Evolutionary conservation across 2,888 invertebrate species (phyloP).

Genomic region (Megamerina dolium): DNA sequence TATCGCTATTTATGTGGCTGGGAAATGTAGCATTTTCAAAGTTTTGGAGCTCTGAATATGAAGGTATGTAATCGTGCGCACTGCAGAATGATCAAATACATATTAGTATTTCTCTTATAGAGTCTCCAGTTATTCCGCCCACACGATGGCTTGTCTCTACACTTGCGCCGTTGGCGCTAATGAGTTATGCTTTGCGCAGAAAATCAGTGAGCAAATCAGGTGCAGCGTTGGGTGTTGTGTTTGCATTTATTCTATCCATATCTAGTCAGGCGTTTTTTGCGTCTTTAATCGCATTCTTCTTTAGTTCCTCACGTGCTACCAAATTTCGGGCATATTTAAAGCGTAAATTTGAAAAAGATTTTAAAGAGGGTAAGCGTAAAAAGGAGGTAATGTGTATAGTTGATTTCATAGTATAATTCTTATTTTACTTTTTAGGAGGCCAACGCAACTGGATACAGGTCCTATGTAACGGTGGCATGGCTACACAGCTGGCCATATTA

Average conservation of each 20-base stretch:
- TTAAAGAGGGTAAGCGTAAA: constrained; percentile 63
- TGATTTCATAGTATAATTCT: background rate
- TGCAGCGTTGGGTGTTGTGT: constrained; percentile 61
- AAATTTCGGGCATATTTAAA: constrained; percentile 65
- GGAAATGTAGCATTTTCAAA: constrained; percentile 64
- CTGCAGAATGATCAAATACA: background rate
- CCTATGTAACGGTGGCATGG: constrained; percentile 82
- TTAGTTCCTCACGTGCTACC: constrained; percentile 74
- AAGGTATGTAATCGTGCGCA: constrained; percentile 48
- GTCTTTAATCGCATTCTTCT: constrained; percentile 69
- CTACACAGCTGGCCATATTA: constrained; percentile 67
- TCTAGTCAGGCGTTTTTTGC: constrained; percentile 72
- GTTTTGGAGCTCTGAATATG: constrained; percentile 53
- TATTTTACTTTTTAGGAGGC: constrained; percentile 54
- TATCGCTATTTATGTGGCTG: constrained; percentile 73
- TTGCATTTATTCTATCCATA: constrained; percentile 72
- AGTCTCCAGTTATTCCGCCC: constrained; percentile 39
- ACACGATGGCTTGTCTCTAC: constrained; percentile 47
- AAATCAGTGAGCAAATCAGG: constrained; percentile 67
- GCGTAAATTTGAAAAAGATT: constrained; percentile 66
- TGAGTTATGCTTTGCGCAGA: constrained; percentile 61
- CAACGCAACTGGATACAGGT: constrained; percentile 87
- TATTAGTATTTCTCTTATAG: constrained; percentile 21
- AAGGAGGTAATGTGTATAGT: too few species aligned
- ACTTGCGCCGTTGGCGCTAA: constrained; percentile 56